Base-by-base conservation (phyloP, 2,113 vertebrate species). In the Peromyscus maniculatus region DNA sequence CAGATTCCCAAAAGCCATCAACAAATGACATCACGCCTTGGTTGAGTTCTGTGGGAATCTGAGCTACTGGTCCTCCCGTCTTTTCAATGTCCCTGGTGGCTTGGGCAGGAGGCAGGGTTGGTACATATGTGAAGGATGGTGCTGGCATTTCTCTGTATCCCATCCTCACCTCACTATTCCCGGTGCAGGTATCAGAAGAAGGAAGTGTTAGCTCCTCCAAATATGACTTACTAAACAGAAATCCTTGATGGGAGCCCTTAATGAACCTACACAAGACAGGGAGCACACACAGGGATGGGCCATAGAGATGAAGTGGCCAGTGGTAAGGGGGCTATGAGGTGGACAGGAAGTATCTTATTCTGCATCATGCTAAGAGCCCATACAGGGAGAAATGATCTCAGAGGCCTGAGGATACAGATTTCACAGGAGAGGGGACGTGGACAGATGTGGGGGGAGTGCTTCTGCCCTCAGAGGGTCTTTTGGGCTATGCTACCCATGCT, bases 291-390 rank as follows among this genome's bases (percentile, higher is more conserved):
- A 62, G 59, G 4, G 64, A 90, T 39, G 57, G 31, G 72, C 59
- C 52, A 33, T 4, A 78, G 87, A 43, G 28, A 36, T 24, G 17
- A 0, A 46, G 28, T 49, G 39, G 28, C 19, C 1, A 0, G 12
- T 5, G n/a, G 39, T 3, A 4, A 62, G 15, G n/a, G 71, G 77
- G 8, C 15, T 21, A 59, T 71, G 0, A 16, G 33, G 69, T 0
- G 7, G n/a, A 22, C n/a, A 17, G 43, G 69, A 1, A 64, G 57
- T 13, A 13, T 36, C 39, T 74, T 39, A 52, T 1, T 9, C 67
- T 19, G 28, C 33, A 66, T 0, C 12, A 19, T 57, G 7, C 75
- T 66, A 57, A 78, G 43, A 59, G 62, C 52, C 36, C 24, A 57
- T 13, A 16, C 7, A 3, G 57, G 33, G 64, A 84, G 79, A 21